phyloP scores from a whole-genome alignment of 1,140 invertebrate genomes.

The Aphidius gifuensis region DNA sequence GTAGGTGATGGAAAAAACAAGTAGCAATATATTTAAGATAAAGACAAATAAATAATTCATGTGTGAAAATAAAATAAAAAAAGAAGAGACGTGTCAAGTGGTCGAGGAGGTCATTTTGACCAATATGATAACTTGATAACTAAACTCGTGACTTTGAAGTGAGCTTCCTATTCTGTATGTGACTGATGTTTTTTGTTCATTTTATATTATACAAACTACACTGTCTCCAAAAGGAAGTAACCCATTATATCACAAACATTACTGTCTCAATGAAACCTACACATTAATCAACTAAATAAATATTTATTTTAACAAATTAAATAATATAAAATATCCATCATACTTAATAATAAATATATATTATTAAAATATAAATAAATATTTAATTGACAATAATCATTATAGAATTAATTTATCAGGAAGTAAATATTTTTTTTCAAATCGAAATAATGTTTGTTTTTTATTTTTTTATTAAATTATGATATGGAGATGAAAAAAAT shows the following conservation, averaged over 20 bases:
- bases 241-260: conserved; percentile 47
- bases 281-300: background rate
- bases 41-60: no score
- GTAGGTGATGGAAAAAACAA: no score
- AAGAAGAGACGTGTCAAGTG: conserved; percentile 41
- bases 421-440: no score
- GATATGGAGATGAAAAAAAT: no score
- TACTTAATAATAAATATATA: no score
- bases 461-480: no score
- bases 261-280: conserved; percentile 40
- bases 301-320: background rate
- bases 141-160: conserved; percentile 51
- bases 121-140: conserved; percentile 51
- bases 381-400: background rate
- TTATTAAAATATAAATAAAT: background rate
- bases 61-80: background rate
- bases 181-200: no score
- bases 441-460: no score
- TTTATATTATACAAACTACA: conserved; percentile 28
- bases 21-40: no score
- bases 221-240: conserved; percentile 43
- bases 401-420: no score
- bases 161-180: conserved; percentile 46
- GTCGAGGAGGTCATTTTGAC: conserved; percentile 46
- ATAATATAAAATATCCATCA: background rate